Evolutionary conservation across 2,797 vertebrate genomes (phyloP), one percentile per base, ranked within the genome.

Genomic region (Salmo trutta): DNA sequence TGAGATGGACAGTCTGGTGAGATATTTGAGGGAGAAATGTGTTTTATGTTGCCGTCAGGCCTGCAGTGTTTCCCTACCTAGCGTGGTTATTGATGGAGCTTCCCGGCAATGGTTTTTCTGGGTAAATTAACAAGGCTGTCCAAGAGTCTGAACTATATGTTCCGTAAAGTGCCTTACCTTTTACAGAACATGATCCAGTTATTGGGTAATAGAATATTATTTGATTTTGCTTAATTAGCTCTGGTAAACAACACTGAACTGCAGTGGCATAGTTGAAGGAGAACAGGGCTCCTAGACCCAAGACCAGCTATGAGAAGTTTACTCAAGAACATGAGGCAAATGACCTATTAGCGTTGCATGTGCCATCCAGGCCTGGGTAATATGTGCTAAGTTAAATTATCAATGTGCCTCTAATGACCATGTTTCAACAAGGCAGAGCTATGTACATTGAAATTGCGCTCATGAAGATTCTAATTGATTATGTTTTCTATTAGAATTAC

Each of bases 71-170:
- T 54, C 51, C 71, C 27, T 54, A 16, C 41, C 64, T 16, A 6
- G 19, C 17, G 17, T 36, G 52, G 10, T 51, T 73, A 59, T 54
- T 53, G 71, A 59, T 31, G 4, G 53, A 73, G 71, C 53, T 19
- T 14, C 27, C 80, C 68, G 54, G 56, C 74, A 78, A 80, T 78
- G 78, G 72, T 53, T 71, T 75, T 79, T 71, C 7, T 78, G 78
- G 65, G 64, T 79, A 77, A 81, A 86, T 84, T 84, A 82, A 78
- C 77, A 76, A 81, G 82, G n/a, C 51, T 73, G 71, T 29, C 71
- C 27, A 51, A 73, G 52, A 73, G 47, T 66, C 12, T 53, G 52
- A 14, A 47, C 10, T 6, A 70, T 5, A 56, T n/a, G 19, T 70
- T 36, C n/a, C 52, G 0, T 31, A 52, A 29, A 52, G 17, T 52